phyloP scores from a whole-genome alignment of 2,888 invertebrate genomes.

The Drosophila cyrtoloma region DNA sequence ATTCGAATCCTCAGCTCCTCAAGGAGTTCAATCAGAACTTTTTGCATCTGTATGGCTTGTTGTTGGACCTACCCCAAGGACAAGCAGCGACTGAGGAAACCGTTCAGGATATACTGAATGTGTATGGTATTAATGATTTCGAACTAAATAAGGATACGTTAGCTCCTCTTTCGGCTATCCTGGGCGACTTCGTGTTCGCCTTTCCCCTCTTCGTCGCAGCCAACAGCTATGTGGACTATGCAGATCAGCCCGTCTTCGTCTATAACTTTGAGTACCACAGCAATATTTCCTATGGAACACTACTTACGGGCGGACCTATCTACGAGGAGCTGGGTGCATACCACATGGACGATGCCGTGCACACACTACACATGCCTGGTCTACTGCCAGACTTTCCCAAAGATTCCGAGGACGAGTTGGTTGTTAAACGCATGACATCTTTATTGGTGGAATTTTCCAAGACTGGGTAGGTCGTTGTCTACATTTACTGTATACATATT shows the following conservation, averaged over 20 bases:
- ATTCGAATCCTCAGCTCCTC: conserved; percentile 43
- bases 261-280: conserved; percentile 85
- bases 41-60: conserved; percentile 49
- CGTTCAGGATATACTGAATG: conserved; percentile 37
- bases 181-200: conserved; percentile 85
- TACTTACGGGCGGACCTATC: conserved; percentile 51
- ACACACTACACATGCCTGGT: conserved; percentile 85
- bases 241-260: conserved; percentile 81
- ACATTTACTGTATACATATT: neutral
- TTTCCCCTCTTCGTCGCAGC: conserved; percentile 84
- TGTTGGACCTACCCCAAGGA: conserved; percentile 53
- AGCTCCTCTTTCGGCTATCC: conserved; percentile 74
- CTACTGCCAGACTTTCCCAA: conserved; percentile 79
- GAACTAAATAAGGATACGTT: conserved; percentile 62
- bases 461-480: conserved; percentile 83
- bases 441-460: conserved; percentile 86
- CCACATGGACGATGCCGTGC: conserved; percentile 86
- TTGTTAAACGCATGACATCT: conserved; percentile 83
- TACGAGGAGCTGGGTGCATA: conserved; percentile 74
- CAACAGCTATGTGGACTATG: conserved; percentile 44
- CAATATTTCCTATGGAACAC: conserved; percentile 75
- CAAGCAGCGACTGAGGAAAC: neutral
- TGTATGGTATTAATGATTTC: conserved; percentile 51
- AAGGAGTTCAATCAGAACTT: conserved; percentile 75
- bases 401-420: conserved; percentile 78